Percentiles rank a stretch among this genome's conserved stretches.
Conservation (phyloP, 2,888 invertebrate species). For the Tuta absoluta region DNA sequence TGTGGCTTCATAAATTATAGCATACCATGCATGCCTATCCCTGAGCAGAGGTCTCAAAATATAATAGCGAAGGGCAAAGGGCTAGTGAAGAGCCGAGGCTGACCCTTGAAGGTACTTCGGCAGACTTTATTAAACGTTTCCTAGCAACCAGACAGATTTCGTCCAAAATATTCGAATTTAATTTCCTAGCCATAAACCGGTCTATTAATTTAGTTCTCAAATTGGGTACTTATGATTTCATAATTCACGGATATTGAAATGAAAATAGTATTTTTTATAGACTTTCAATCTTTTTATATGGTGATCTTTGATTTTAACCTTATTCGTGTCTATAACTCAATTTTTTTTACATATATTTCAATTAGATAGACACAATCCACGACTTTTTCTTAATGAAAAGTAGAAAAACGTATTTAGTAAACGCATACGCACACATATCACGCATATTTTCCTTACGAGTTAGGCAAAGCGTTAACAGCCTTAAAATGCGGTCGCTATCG, state of each 20-base stretch:
- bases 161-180: not conserved
- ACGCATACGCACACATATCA: too few species aligned
- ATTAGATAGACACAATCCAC: too few species aligned
- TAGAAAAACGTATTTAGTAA: too few species aligned
- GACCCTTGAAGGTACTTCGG: not conserved
- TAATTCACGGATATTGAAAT: not conserved
- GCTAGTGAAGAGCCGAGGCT: not conserved
- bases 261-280: too few species aligned
- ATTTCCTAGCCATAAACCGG: not conserved
- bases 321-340: too few species aligned
- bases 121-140: not conserved
- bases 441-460: too few species aligned
- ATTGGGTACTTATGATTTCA: not conserved
- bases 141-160: not conserved
- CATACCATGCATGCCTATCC: not conserved
- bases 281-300: too few species aligned
- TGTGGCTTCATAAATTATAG: not conserved
- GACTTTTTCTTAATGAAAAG: too few species aligned
- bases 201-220: not conserved
- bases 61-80: conserved; percentile 1
- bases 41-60: not conserved
- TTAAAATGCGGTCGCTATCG: too few species aligned
- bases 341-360: too few species aligned
- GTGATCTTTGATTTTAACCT: too few species aligned
- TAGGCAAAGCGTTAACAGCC: too few species aligned